Evolutionary conservation across 2,797 vertebrate species (phyloP), one percentile per base, ranked within the genome.

Genomic region (Sebastes baramenuke): DNA sequence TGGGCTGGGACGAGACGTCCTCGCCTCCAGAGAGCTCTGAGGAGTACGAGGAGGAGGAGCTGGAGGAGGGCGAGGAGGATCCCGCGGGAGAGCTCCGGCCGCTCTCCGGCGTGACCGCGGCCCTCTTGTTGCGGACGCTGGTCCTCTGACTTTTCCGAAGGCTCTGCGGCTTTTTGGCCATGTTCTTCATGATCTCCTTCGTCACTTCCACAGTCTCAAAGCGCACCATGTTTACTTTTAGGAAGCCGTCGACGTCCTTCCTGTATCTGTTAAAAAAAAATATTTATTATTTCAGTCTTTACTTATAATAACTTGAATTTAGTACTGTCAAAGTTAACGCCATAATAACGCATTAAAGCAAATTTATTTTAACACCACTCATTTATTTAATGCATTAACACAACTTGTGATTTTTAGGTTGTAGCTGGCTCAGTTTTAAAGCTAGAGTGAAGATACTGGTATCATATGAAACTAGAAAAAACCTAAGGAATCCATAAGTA

Each of bases 111-210:
- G 84, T 20, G 32, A 46, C 64, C 1, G 80, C 61, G 0, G 88
- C 62, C 36, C 84, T 91, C 74, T 93, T 94, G 61, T 83, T 87
- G 59, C 81, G 89, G 61, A 84, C 70, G 70, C 86, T 84, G 9
- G 81, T 87, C 11, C 89, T 88, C 2, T 62, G 89, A 62, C 85
- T 88, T 73, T 95, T 96, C 54, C 93, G 94, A 12, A 88, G 88
- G 18, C 89, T 91, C 82, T 83, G 90, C 0, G 93, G 94, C 77
- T 95, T 96, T 79, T 94, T 95, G 49, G 91, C 95, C 96, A 97
- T 96, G 95, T 96, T 96, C 92, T 96, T 96, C 90, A 97, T 96
- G 82, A 97, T 94, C 91, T 96, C 95, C 82, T 96, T 95, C 0
- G 96, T 96, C 61, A 97, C 96, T 83, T 97, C 96, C 24, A 96